phyloP scores from a whole-genome alignment of 2,113 vertebrate genomes.

The Planiliza haematocheilus region DNA sequence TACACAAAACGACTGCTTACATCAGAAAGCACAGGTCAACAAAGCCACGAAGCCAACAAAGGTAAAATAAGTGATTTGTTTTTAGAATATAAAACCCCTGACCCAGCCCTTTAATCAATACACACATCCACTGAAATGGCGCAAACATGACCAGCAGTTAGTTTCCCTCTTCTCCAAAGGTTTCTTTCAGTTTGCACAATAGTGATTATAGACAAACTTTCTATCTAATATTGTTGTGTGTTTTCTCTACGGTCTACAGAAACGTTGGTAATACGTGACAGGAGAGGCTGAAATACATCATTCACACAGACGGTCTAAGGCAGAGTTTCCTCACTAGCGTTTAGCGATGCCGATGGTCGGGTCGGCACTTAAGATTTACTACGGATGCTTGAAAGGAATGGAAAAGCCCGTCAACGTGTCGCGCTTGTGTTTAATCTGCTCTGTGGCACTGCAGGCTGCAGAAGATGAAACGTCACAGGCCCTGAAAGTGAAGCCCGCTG shows the following conservation, averaged over 20 bases:
- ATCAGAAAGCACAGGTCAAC: constrained; percentile 59
- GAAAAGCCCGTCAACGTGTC: not conserved
- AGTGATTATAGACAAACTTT: constrained; percentile 30
- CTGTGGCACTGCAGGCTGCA: constrained; percentile 22
- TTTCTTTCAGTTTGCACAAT: not conserved
- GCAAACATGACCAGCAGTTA: constrained; percentile 24
- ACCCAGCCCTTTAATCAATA: constrained; percentile 51
- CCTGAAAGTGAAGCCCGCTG: not conserved
- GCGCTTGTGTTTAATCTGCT: constrained; percentile 5
- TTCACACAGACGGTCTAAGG: constrained; percentile 47
- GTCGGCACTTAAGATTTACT: constrained; percentile 43
- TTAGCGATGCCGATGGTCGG: not conserved
- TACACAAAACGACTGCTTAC: constrained; percentile 66
- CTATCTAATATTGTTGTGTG: constrained; percentile 30
- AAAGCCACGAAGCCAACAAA: constrained; percentile 49
- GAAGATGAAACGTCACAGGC: not conserved
- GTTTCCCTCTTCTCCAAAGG: not conserved
- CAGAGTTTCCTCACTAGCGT: constrained; percentile 37
- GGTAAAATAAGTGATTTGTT: constrained; percentile 55
- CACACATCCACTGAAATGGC: constrained; percentile 32
- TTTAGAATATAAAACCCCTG: constrained; percentile 50
- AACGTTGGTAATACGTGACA: constrained; percentile 27
- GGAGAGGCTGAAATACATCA: constrained; percentile 40
- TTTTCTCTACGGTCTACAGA: constrained; percentile 42
- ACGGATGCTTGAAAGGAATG: constrained; percentile 19